Base-by-base conservation (phyloP, 2,797 vertebrate species). In the Danio jaintianensis region DNA sequence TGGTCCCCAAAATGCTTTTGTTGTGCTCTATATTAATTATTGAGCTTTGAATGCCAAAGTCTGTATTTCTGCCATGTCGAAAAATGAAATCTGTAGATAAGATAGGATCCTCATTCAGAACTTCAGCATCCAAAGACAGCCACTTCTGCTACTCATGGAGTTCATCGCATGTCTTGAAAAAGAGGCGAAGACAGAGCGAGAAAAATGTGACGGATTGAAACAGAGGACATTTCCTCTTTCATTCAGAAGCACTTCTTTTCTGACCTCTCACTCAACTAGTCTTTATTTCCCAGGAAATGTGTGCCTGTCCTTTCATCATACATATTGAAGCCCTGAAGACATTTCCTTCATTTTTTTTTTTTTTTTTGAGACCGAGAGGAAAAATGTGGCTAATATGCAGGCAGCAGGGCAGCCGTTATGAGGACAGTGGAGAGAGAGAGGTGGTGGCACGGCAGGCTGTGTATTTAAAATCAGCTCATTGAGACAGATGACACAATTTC, bases 401-500 rank as follows among this genome's bases (percentile, higher is more conserved):
- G 81, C 81, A 73, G 67, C 53, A 81, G 81, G 81, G 80, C 83
- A 79, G 75, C 75, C 52, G 38, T 83, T 86, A 85, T 69, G 76
- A 80, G 77, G 79, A 80, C 61, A 55, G 74, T 59, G 70, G 75
- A 82, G 71, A 78, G 86, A 78, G 86, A 68, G 70, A 82, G 86
- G 80, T 80, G 78, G 80, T 64, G 64, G 81, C 71, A 81, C 71
- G 59, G 83, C 62, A 45, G 81, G 79, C 85, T 53, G 79, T 81
- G 78, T 87, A 85, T 87, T 87, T 84, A 85, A 87, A 87, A 85
- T 81, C 82, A 82, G 78, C 76, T 85, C 84, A 85, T 85, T 84
- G 84, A 87, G 84, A 87, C 83, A 62, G 82, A 85, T 87, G 86
- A 85, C 81, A 85, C 84, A 84, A 84, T 87, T 85, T 87, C 82